phyloP scores from a whole-genome alignment of 2,888 invertebrate species.

The Bimastos eiseni region DNA sequence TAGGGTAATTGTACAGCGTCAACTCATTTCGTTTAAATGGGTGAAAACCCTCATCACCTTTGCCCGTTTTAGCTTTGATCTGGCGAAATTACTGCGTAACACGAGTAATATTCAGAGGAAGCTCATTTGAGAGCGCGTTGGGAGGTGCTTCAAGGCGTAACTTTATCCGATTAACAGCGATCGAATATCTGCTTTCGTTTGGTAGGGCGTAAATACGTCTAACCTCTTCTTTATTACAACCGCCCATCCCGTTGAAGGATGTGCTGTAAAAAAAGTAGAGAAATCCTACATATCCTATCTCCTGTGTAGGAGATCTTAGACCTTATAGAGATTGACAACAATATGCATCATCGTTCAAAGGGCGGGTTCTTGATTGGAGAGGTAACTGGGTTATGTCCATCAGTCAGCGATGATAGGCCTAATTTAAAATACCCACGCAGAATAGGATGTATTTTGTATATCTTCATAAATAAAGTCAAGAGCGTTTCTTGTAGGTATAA shows the following conservation, averaged over 20 bases:
- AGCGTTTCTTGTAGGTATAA: neutral
- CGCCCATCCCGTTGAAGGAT: neutral
- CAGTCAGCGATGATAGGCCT: neutral
- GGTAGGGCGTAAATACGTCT: neutral
- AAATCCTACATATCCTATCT: no score
- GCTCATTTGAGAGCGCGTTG: neutral
- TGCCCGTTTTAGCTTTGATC: neutral
- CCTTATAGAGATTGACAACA: neutral
- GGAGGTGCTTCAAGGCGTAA: neutral
- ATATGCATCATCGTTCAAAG: neutral
- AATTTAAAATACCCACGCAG: slow-evolving; percentile 2
- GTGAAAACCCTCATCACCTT: neutral
- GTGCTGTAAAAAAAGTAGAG: neutral
- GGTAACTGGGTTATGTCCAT: neutral
- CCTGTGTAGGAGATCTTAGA: neutral
- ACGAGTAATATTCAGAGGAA: neutral
- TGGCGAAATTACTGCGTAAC: neutral
- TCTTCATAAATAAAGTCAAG: neutral
- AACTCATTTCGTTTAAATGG: neutral
- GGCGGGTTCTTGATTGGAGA: neutral
- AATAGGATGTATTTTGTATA: neutral
- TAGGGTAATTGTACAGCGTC: neutral
- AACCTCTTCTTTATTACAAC: neutral
- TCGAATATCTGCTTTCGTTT: slow-evolving; percentile 5
- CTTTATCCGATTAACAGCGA: neutral